These are phyloP conservation scores for Ferrisia virgata DNA, from an alignment of 2,888 invertebrate genomes.

Conservation along the genomic window DNA sequence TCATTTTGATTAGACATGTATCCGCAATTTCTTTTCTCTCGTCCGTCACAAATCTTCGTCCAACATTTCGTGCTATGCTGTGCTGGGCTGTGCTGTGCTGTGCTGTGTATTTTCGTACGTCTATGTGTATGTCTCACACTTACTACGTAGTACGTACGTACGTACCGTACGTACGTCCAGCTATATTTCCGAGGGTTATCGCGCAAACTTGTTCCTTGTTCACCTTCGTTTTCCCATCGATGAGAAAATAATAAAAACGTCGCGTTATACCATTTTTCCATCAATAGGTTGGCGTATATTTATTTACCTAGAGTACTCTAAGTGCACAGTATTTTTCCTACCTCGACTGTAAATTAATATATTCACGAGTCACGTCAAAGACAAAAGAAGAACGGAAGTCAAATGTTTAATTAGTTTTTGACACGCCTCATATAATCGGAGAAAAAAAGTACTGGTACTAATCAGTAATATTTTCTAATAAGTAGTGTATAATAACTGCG, in stretches of 20 bases:
- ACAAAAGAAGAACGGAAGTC: not conserved
- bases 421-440: conserved; percentile 24
- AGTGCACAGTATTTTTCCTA: not conserved
- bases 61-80: not conserved
- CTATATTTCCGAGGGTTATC: too few relatives aligned
- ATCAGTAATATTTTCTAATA: not conserved
- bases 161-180: too few relatives aligned
- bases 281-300: too few relatives aligned
- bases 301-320: too few relatives aligned
- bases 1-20: conserved; percentile 41
- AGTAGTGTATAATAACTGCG: not conserved
- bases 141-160: too few relatives aligned
- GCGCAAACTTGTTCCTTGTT: not conserved
- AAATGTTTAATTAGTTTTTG: conserved; percentile 28
- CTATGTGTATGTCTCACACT: too few relatives aligned
- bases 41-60: not conserved
- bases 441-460: conserved; percentile 5
- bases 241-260: not conserved
- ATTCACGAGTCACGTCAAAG: not conserved
- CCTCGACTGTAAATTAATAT: not conserved
- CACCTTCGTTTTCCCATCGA: not conserved
- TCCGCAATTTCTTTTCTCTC: not conserved
- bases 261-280: not conserved
- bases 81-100: not conserved
- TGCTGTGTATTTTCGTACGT: too few relatives aligned